Base-by-base conservation (phyloP, 2,888 invertebrate genomes). In the Pantelozetes paolii region DNA sequence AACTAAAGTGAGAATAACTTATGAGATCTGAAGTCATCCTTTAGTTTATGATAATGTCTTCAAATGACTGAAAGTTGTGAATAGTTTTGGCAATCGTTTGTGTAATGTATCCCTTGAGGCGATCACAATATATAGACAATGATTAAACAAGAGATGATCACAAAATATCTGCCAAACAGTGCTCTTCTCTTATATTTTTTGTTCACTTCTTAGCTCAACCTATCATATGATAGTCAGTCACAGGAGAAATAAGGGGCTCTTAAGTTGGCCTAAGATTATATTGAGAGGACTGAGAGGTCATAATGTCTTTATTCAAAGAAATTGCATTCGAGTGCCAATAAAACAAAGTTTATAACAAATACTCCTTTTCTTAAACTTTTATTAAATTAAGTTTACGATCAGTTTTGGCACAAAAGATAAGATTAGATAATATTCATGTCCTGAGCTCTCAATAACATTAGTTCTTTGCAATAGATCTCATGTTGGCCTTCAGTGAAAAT, bases 141-240 rank as follows among this genome's bases (percentile, higher is more conserved):
- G 64, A 64, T 64, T 64, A 36, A 15, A 59, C 15, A 64, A 64
- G 64, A 64, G 20, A 64, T 64, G 64, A 64, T 64, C 64, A 40
- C 1, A 9, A 20, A 30, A n/a, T 64, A 57, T 57, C 20, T 11
- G 11, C 13, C n/a, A n/a, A 20, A 2, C 50, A 50, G n/a, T 50
- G 23, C 45, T 50, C 3, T 11, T 50, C 6, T 50, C n/a, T n/a
- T n/a, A n/a, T n/a, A n/a, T 5, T 50, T n/a, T 50, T 2, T 50
- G 20, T 20, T n/a, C 50, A 50, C 50, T 50, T 50, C 20, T 50
- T 11, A 5, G 28, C 18, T 59, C 57, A 59, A 20, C 30, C 30
- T 59, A 30, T 59, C 28, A 30, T 26, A 9, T 18, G 30, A 59
- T 15, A n/a, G n/a, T n/a, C n/a, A n/a, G n/a, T 30, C 30, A 11